Percentiles rank a stretch among this genome's conserved stretches.
Evolutionary conservation across 2,888 invertebrate genomes (phyloP).

Genomic region (Cantharis lateralis): DNA sequence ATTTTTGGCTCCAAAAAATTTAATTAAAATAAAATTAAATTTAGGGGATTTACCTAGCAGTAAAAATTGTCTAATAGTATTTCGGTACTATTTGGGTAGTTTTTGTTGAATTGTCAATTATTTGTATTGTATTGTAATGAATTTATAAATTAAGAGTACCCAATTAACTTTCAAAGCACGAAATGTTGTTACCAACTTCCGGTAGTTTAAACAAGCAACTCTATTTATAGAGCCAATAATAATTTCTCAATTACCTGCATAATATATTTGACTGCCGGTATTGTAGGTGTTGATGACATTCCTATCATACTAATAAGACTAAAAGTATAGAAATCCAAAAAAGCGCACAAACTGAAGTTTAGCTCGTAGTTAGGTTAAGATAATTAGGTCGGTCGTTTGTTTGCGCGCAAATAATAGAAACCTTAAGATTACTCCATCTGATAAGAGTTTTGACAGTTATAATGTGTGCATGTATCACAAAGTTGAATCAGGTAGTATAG

Average conservation of each 20-base stretch:
- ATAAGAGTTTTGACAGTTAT: slow-evolving; percentile 38
- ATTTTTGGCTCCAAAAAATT: not conserved
- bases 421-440: slow-evolving; percentile 28
- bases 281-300: not conserved
- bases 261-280: slow-evolving; percentile 8
- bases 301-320: not conserved
- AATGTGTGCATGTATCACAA: slow-evolving; percentile 37
- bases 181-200: slow-evolving; percentile 21
- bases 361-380: not conserved
- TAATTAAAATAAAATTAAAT: not conserved
- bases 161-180: slow-evolving; percentile 23
- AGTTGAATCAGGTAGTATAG: slow-evolving; percentile 37
- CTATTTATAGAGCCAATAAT: slow-evolving; percentile 19
- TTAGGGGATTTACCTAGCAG: not conserved
- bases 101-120: not conserved
- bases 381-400: not conserved
- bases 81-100: not conserved
- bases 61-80: not conserved
- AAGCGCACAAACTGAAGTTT: not conserved
- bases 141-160: not conserved
- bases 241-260: slow-evolving; percentile 18
- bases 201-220: slow-evolving; percentile 14
- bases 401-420: not conserved
- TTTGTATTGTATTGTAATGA: not conserved
- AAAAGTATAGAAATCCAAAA: not conserved